Evolutionary conservation across 2,797 vertebrate species (phyloP), one percentile per base, ranked within the genome.

Genomic region (Decapterus maruadsi): DNA sequence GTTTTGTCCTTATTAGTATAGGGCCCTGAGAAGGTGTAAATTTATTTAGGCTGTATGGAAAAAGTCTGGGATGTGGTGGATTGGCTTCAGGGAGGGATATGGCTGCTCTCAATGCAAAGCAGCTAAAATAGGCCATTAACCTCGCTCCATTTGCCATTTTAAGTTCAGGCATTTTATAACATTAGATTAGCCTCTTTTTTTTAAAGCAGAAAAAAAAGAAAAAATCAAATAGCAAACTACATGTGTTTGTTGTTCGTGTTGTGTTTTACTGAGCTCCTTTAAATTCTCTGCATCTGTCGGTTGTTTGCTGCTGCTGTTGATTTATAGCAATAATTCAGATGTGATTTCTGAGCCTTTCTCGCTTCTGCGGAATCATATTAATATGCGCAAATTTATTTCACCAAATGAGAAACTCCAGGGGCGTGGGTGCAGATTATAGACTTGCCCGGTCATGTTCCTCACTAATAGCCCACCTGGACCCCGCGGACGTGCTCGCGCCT

Each of bases 391-490:
- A 89, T 94, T 71, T 90, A 90, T 93, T 87, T 87, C 77, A 61
- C 34, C 72, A 81, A 90, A 89, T 84, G 80, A 82, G 81, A 76
- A 86, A 83, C 79, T 91, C 82, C 86, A 78, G 89, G 85, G 90
- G 89, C 87, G 81, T 81, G 89, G 84, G 84, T 87, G 84, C 85
- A 87, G 80, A 92, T 88, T 81, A 84, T 40, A 87, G 90, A 91
- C 93, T 87, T 90, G 93, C 88, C 93, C 90, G 89, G 92, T 87
- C 91, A 90, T 92, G 93, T 92, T 90, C 87, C 88, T 86, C 92
- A 50, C 86, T 93, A 92, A 93, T 92, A 86, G 89, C 81, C 84
- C 94, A 94, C 93, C 94, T 95, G 94, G 92, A 94, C 83, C 93
- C 93, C 88, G 73, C 87, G 67, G 81, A 82, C 80, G 80, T 68